phyloP scores from a whole-genome alignment of 2,888 invertebrate species.

The Lottia gigantea region DNA sequence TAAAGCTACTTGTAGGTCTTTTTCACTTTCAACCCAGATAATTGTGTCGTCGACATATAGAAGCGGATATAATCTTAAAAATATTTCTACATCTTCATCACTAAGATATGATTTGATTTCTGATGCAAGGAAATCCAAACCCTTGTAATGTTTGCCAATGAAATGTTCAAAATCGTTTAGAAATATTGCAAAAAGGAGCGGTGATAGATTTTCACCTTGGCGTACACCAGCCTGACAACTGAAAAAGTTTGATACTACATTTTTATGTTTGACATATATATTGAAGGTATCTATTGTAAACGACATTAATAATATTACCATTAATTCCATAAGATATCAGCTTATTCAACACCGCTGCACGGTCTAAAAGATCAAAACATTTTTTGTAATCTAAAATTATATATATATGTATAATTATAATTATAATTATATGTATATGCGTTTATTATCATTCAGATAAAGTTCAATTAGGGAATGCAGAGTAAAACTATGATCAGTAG shows the following conservation, averaged over 20 bases:
- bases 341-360: conserved; percentile 18
- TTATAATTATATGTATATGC: no score
- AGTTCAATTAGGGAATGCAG: conserved; percentile 14
- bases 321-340: background rate
- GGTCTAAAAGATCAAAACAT: conserved; percentile 15
- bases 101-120: background rate
- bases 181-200: no score
- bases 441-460: background rate
- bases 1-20: conserved; percentile 20
- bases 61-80: conserved; percentile 18
- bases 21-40: conserved; percentile 17
- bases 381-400: background rate
- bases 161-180: background rate
- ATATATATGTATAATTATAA: no score
- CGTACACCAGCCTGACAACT: background rate
- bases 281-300: background rate
- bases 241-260: background rate
- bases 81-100: background rate
- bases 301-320: conserved; percentile 5
- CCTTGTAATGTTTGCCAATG: background rate
- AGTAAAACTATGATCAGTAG: conserved; percentile 13
- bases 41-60: conserved; percentile 28
- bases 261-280: background rate
- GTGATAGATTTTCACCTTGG: background rate
- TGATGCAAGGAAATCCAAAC: no score